Evolutionary conservation across 2,888 invertebrate genomes (phyloP), one percentile per base, ranked within the genome.

Genomic region (Nomada flava): DNA sequence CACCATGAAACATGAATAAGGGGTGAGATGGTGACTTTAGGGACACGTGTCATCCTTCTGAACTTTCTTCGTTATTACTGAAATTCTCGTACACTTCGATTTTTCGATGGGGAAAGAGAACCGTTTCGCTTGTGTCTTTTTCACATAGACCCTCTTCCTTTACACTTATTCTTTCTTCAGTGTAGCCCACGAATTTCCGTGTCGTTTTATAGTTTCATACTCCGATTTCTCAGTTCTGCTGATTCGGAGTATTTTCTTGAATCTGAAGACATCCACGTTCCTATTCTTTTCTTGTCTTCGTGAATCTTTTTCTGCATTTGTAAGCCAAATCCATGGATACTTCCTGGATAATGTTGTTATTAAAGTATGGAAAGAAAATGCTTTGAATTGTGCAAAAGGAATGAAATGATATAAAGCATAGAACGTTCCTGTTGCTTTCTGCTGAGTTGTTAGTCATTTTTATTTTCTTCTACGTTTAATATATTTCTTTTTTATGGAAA

Each of bases 1-100:
- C 52, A 23, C 47, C 60, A n/a, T 72, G 67, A 72, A 62, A 77
- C 53, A 67, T 65, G 67, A 67, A 72, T 67, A 65, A 44, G 62
- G 55, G 20, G 47, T 60, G 42, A 11, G 18, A 20, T 42, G 15
- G n/a, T 52, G 60, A 52, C 67, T 42, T 62, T 62, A 36, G 18
- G n/a, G 18, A 62, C 36, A 57, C 42, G 42, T 42, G 23, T 23
- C 20, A 10, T n/a, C 4, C 2, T 23, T 20, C 9, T 60, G 9
- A 15, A 23, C 60, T 50, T 20, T 15, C 36, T 15, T 70, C 47
- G 60, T 70, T 36, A 70, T 36, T 70, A 71, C 62, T 71, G 60
- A 26, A 50, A 62, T 42, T 20, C n/a, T n/a, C 3, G 60, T 42
- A 42, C 36, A 11, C n/a, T n/a, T 62, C 42, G 60, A 42, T 62